Base-by-base conservation (phyloP, 2,888 invertebrate genomes). In the Torymus texanus region DNA sequence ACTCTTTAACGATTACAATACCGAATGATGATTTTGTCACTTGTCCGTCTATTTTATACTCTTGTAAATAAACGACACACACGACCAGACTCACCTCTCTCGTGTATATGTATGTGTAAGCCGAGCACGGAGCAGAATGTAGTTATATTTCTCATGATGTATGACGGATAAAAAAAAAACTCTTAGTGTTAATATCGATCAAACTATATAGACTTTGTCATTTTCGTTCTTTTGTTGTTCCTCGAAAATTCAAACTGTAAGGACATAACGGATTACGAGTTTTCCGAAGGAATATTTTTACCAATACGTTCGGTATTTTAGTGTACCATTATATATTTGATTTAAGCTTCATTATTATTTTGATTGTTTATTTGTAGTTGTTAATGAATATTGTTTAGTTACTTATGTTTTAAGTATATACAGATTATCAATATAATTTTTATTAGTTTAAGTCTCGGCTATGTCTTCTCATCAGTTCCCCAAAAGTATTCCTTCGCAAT, bases 1-100 rank as follows among this genome's bases (percentile, higher is more conserved):
- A 41, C 41, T 41, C 8, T 41, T 65, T 82, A 70, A 21, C 21
- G 1, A 55, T 59, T 73, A 51, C 41, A 50, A 65, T 74, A 41
- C 41, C 41, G 29, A 21, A 61, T 65, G 53, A 70, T 77, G 55
- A 65, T 77, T 56, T 51, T 73, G 63, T 53, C 65, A 63, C 67
- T 79, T 81, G 75, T 65, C 67, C 65, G 74, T 81, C 68, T 83
- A 82, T 84, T 84, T 84, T 84, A 81, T 83, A 84, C 83, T 82
- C 77, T 83, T 84, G 84, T 84, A 84, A 81, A 84, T 84, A 84
- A 77, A 78, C 63, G 79, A 82, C 41, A 41, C 8, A 72, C 55
- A 74, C 21, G 81, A 76, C 71, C 81, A 81, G 79, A 76, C 41
- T 73, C 66, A 76, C 78, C 41, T 41, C 41, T 70, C 74, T 77